These are phyloP conservation scores for Accipiter cooperii DNA, from an alignment of 2,113 vertebrate species.

Conservation along the genomic window DNA sequence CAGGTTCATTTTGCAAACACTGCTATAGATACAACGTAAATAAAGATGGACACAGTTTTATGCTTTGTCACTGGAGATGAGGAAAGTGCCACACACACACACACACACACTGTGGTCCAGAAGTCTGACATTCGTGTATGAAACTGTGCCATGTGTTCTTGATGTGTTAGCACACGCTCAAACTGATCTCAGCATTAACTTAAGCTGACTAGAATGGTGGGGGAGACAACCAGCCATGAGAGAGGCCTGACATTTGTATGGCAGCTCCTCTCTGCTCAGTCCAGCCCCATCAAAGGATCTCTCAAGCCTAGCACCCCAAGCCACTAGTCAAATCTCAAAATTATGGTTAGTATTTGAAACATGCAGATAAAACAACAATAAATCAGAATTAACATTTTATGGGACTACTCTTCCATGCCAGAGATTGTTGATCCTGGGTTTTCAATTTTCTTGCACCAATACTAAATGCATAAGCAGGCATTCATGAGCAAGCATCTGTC, in stretches of 20 bases:
- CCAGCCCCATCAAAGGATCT: neutral
- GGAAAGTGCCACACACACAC: neutral
- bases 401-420: neutral
- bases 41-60: neutral
- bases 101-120: accelerated
- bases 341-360: neutral
- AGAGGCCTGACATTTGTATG: neutral
- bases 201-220: neutral
- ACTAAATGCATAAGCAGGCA: neutral
- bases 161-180: neutral
- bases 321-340: neutral
- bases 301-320: neutral
- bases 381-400: neutral
- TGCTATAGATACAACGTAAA: neutral
- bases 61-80: neutral
- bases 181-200: neutral
- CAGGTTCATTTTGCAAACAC: neutral
- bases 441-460: neutral
- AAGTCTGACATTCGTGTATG: accelerated
- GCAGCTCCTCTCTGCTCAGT: neutral
- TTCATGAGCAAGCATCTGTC: neutral
- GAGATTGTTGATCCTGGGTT: neutral
- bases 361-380: neutral
- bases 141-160: accelerated
- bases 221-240: neutral